Base-by-base conservation (phyloP, 2,888 invertebrate species). In the Halictus quadricinctus region DNA sequence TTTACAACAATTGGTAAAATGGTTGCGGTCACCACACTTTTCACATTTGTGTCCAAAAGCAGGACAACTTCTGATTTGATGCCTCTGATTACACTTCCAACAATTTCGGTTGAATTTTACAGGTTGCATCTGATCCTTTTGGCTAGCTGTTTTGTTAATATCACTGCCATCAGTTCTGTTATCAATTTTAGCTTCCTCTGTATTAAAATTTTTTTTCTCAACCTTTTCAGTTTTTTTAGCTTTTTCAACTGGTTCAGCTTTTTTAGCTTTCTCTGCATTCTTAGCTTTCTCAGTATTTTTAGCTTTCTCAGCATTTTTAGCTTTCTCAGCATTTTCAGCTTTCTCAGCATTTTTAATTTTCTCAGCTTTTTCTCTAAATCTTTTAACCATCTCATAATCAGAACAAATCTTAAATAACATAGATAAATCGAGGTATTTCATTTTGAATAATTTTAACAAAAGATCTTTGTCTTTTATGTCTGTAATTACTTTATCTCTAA, bases 401-500 rank as follows among this genome's bases (percentile, higher is more conserved):
- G 7, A 6, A 48, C 64, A 25, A 21, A 46, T 46, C 15, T 10
- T 18, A 36, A 78, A 5, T 29, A 90, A n/a, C 46, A 50, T 80
- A 10, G 6, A 2, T 3, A 87, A 64, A 72, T 86, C 36, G 50
- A 90, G 84, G 54, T 84, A n/a, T n/a, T 84, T n/a, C 74, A 7
- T 25, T 15, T 78, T 74, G 8, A 90, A 73, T 15, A 84, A 29
- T 12, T 79, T 84, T 15, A 81, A 41, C 0, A 73, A 76, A 3
- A 91, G 73, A 46, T 36, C 36, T 72, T 73, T 48, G 54, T 91
- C 86, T 12, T 82, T 60, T 2, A 83, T 60, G n/a, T 81, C 79
- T n/a, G 76, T 43, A 77, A 92, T 79, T 29, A 91, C 48, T 82
- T 86, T 89, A n/a, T 92, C 92, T 46, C 90, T 80, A 60, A 92